Base-by-base conservation (phyloP, 2,797 vertebrate species). In the Pitangus sulphuratus region DNA sequence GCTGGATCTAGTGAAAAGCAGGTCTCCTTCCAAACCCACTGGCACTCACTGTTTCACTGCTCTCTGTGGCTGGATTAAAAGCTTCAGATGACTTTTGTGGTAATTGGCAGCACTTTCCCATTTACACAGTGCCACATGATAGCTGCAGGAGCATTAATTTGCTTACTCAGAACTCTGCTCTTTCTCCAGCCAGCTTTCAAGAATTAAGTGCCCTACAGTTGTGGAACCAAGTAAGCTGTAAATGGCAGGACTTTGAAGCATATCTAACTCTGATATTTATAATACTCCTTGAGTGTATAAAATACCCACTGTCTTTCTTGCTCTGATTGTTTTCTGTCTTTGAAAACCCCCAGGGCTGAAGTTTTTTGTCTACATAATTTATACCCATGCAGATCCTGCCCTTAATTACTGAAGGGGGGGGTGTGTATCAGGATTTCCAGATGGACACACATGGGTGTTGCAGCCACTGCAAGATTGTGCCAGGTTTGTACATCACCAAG, bases 391-490 rank as follows among this genome's bases (percentile, higher is more conserved):
- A 84, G 72, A 39, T 84, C 17, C 10, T 75, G 65, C 50, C 65
- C 40, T 78, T 89, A 50, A 33, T 47, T 64, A 19, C 53, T 69
- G 61, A 35, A 65, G 40, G 2, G 18, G 3, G 3, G 11, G 1
- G 25, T 50, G 10, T 58, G 22, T n/a, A 12, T 45, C 45, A 15
- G 54, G 11, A 53, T 90, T 78, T 86, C 65, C 76, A 50, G 30
- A 47, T n/a, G 35, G 0, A 1, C 20, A 15, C 74, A 37, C 26
- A 22, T 0, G 2, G 60, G 39, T 3, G 10, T 39, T 42, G 72
- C 14, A 60, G 25, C 57, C 42, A 3, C 37, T 84, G 48, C 26
- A 57, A 50, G 25, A 60, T 15, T 62, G 57, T n/a, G 48, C 48
- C 25, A 50, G 48, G 22, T 89, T 30, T 62, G 26, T 58, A 40